phyloP scores from a whole-genome alignment of 2,888 invertebrate species.

The Microchrysa polita region DNA sequence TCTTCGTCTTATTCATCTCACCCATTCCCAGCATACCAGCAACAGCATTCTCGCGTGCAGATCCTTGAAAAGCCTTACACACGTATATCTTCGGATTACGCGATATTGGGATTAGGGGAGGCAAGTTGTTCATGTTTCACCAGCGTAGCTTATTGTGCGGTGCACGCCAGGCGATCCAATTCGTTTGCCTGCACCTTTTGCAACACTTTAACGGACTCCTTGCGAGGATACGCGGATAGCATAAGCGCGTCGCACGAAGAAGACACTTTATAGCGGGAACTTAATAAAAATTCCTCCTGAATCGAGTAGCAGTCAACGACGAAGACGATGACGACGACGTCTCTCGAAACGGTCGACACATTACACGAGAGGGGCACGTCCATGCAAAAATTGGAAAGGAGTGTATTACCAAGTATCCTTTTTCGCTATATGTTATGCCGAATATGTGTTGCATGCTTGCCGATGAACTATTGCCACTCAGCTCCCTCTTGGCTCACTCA shows the following conservation, averaged over 20 bases:
- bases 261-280: conserved; percentile 30
- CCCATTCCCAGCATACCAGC: too few relatives aligned
- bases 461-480: background rate
- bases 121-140: conserved; percentile 4
- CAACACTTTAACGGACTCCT: background rate
- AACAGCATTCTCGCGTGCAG: background rate
- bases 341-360: conserved; percentile 16
- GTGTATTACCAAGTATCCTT: conserved; percentile 1
- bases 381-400: conserved; percentile 18
- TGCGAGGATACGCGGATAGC: background rate
- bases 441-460: conserved; percentile 35
- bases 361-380: background rate
- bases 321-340: too few relatives aligned
- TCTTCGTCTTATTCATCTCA: background rate
- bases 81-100: background rate
- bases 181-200: background rate
- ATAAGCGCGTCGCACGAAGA: background rate
- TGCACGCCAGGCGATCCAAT: background rate
- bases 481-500: background rate
- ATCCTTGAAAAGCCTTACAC: conserved; percentile 10
- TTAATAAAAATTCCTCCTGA: conserved; percentile 41
- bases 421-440: conserved; percentile 3
- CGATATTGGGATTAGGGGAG: background rate
- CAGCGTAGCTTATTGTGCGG: background rate
- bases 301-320: conserved; percentile 18